These are phyloP conservation scores for Palythoa grandiflora DNA, from an alignment of 92 coral and sea anemone species.

Conservation along the genomic window DNA sequence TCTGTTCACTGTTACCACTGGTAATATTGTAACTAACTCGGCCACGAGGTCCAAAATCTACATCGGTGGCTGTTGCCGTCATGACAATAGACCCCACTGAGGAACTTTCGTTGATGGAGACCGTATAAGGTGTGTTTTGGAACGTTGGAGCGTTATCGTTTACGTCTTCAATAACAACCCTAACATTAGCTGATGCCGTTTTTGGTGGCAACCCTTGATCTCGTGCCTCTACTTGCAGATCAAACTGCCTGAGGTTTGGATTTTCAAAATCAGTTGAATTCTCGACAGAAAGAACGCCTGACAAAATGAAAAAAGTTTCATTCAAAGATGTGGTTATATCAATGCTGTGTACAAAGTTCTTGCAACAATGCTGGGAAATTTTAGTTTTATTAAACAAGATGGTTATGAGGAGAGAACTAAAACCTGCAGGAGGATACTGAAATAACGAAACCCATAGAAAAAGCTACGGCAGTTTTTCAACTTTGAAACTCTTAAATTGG, in stretches of 20 bases:
- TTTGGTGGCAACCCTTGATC: conserved; percentile 68
- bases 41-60: conserved; percentile 93
- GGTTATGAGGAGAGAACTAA: too few species aligned
- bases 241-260: conserved; percentile 61
- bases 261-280: conserved; percentile 79
- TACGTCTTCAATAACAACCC: conserved; percentile 77
- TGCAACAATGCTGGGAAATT: too few species aligned
- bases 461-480: too few species aligned
- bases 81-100: conserved; percentile 60
- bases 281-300: conserved; percentile 64
- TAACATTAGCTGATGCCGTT: conserved; percentile 56
- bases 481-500: too few species aligned
- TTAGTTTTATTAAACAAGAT: too few species aligned
- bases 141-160: conserved; percentile 78
- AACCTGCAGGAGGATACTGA: too few species aligned
- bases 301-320: not conserved
- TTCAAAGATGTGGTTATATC: not conserved
- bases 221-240: conserved; percentile 66
- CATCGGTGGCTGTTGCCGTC: conserved; percentile 76
- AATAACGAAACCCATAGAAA: too few species aligned
- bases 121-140: conserved; percentile 60
- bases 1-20: conserved; percentile 73
- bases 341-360: too few species aligned
- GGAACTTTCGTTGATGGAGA: conserved; percentile 63
- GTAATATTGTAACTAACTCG: conserved; percentile 71